phyloP scores from a whole-genome alignment of 2,888 invertebrate genomes.

The Zonitis immaculata region DNA sequence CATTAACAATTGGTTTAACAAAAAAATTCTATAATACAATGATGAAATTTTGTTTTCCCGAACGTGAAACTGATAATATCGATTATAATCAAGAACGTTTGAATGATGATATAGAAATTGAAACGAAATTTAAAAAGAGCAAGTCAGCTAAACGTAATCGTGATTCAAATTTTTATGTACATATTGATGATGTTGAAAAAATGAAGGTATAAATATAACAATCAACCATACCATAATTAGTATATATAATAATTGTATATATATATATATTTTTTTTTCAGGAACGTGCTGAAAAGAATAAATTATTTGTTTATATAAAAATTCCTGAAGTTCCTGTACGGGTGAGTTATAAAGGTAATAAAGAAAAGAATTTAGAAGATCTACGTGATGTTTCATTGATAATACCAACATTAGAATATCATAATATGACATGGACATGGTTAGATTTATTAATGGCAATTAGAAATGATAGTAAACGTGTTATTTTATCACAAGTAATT shows the following conservation, averaged over 20 bases:
- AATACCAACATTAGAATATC: conserved; percentile 95
- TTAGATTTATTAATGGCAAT: conserved; percentile 92
- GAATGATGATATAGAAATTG: conserved; percentile 58
- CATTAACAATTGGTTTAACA: conserved; percentile 85
- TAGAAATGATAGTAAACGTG: conserved; percentile 88
- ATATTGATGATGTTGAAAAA: conserved; percentile 93
- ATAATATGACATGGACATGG: conserved; percentile 99
- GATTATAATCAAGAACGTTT: conserved; percentile 58
- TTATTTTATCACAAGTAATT: conserved; percentile 73
- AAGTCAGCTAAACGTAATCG: conserved; percentile 57
- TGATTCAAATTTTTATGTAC: conserved; percentile 87
- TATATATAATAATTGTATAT: too few species aligned
- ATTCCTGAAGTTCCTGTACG: conserved; percentile 85
- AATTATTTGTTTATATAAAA: conserved; percentile 97
- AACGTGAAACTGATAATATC: conserved; percentile 80
- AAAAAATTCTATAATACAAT: conserved; percentile 97
- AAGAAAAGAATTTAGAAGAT: conserved; percentile 97
- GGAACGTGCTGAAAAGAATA: conserved; percentile 97
- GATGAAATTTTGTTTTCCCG: conserved; percentile 96
- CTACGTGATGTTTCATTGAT: conserved; percentile 90
- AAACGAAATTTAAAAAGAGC: conserved; percentile 49
- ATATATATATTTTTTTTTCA: too few species aligned
- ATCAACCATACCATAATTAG: too few species aligned
- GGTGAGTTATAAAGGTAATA: conserved; percentile 94
- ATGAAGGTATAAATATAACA: too few species aligned